Base-by-base conservation (phyloP, 2,888 invertebrate genomes). In the Gryllus longicercus region DNA sequence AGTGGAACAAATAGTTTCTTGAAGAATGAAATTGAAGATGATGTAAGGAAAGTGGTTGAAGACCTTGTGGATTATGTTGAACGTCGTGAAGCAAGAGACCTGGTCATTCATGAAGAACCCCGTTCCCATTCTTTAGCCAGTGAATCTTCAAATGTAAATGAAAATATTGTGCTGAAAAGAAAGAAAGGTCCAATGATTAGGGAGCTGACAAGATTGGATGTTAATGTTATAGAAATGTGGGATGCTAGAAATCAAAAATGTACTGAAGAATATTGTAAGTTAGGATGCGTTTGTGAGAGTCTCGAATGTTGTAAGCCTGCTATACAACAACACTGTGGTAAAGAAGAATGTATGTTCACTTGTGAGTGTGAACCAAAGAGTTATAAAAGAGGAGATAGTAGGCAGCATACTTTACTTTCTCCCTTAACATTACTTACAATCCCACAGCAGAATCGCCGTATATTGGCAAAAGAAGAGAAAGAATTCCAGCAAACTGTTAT, bases 401-500 rank as follows among this genome's bases (percentile, higher is more conserved):
- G n/a, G 86, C 8, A 86, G 79, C 85, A 38, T 63, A 38, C 75
- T 11, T 51, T 81, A 77, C 83, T 84, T 11, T 78, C 81, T 74
- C 81, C 81, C 78, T 79, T 80, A 16, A 87, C 86, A 0, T 85
- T 89, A 78, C 82, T 88, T 51, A 87, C 87, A 83, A 84, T 91
- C 79, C 88, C 90, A 82, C 88, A 88, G 83, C 87, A 89, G 84
- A 88, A 88, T 0, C 90, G 89, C 84, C 87, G 86, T 76, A 89
- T 90, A 81, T 86, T 93, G 82, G 91, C 93, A 0, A 92, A 91
- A 85, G 91, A 91, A 84, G 93, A 93, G 85, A 90, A 91, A 85
- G 93, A 93, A 84, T 93, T 93, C 86, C 92, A 91, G 21, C 92
- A 93, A 84, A 93, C 93, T 8, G 89, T 93, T 49, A 91, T 93